Conservation (phyloP, 2,113 vertebrate genomes). For the Gobiocypris rarus region DNA sequence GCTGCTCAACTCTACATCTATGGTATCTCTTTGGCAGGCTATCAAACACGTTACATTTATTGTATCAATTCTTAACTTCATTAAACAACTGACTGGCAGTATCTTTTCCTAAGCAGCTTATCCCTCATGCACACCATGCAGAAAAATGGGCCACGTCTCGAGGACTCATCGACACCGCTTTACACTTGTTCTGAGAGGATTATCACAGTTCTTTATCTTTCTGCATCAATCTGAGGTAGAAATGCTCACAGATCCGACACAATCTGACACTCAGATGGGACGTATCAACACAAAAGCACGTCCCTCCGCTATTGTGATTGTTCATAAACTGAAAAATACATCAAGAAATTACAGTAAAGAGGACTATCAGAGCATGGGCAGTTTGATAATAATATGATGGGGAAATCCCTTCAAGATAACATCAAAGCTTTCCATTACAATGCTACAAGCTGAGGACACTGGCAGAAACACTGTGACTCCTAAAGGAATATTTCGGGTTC, state of each 20-base stretch:
- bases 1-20: conserved; percentile 40
- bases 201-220: conserved; percentile 45
- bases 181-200: conserved; percentile 39
- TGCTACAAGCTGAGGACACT: not conserved
- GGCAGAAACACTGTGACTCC: not conserved
- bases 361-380: conserved; percentile 14
- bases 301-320: not conserved
- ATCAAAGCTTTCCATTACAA: conserved; percentile 1
- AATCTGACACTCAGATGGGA: conserved; percentile 11
- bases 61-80: conserved; percentile 65
- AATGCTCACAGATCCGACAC: conserved; percentile 26
- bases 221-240: conserved; percentile 43
- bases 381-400: not conserved
- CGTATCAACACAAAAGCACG: not conserved
- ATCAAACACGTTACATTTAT: conserved; percentile 64
- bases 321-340: conserved; percentile 28
- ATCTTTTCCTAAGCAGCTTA: conserved; percentile 51
- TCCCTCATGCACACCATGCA: conserved; percentile 49
- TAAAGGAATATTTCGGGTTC: not conserved
- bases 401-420: conserved; percentile 3
- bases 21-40: conserved; percentile 40
- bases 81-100: conserved; percentile 64
- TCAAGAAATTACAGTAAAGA: conserved; percentile 8
- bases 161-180: conserved; percentile 14
- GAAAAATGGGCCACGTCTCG: conserved; percentile 37